Evolutionary conservation across 2,113 vertebrate genomes (phyloP).

Genomic region (Zapornia atra): DNA sequence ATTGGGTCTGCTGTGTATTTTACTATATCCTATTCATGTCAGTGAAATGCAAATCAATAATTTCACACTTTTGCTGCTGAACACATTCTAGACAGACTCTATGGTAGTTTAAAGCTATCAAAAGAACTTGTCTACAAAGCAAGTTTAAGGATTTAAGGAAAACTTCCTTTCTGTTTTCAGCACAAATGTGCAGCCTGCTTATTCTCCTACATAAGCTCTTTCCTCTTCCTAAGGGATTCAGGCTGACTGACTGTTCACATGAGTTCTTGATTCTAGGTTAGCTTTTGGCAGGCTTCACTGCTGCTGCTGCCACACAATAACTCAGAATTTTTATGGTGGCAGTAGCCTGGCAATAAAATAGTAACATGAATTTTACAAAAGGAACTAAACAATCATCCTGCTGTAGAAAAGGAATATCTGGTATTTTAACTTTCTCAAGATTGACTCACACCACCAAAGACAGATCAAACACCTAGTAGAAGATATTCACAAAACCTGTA

Average conservation of each 20-base stretch:
- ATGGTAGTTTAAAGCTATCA: not conserved
- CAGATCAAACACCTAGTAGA: not conserved
- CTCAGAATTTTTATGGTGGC: not conserved
- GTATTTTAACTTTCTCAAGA: not conserved
- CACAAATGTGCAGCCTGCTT: not conserved
- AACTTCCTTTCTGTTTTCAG: not conserved
- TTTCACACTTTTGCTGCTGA: not conserved
- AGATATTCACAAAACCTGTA: not conserved
- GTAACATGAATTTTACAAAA: not conserved
- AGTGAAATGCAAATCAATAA: not conserved
- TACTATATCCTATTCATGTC: not conserved
- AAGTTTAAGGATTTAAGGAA: not conserved
- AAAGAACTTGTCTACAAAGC: not conserved
- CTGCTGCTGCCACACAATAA: not conserved
- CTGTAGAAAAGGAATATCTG: not conserved
- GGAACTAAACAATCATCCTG: not conserved
- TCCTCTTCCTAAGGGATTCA: not conserved
- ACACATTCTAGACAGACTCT: not conserved
- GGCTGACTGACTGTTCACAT: not conserved
- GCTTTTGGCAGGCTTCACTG: not conserved
- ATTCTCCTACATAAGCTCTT: not conserved
- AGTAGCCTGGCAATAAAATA: not conserved
- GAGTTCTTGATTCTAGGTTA: constrained; percentile 3
- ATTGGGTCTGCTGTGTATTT: not conserved
- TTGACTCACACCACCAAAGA: not conserved